phyloP scores from a whole-genome alignment of 2,797 vertebrate species.

The Graptemys geographica region DNA sequence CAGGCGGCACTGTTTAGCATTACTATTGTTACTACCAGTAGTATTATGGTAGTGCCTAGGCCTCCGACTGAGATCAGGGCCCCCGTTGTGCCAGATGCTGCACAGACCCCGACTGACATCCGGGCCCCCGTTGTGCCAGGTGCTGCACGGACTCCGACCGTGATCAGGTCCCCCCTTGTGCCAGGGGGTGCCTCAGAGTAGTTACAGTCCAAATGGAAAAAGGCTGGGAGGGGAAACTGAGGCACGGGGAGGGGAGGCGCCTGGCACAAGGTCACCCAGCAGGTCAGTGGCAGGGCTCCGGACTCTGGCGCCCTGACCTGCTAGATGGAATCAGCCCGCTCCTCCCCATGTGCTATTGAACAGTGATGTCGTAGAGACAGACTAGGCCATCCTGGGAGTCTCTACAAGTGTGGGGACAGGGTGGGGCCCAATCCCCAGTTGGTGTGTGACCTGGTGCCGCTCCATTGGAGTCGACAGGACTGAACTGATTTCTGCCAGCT shows the following conservation, averaged over 20 bases:
- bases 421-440: too few species aligned
- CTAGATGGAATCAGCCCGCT: too few species aligned
- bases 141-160: too few species aligned
- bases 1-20: too few species aligned
- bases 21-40: too few species aligned
- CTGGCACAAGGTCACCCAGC: background rate
- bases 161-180: too few species aligned
- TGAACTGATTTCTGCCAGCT: too few species aligned
- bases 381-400: background rate
- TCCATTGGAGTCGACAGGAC: too few species aligned
- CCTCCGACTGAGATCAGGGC: background rate
- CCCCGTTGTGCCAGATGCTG: too few species aligned
- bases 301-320: background rate
- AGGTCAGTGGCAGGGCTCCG: background rate
- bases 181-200: background rate
- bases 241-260: rapidly evolving
- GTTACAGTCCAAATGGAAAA: background rate
- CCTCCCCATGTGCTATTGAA: too few species aligned
- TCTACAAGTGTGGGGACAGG: background rate
- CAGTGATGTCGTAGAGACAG: background rate
- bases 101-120: background rate
- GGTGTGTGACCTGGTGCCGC: too few species aligned
- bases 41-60: too few species aligned
- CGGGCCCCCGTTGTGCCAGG: background rate
- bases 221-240: background rate